Evolutionary conservation across 2,113 vertebrate species (phyloP).

Genomic region (Lophotis ruficrista): DNA sequence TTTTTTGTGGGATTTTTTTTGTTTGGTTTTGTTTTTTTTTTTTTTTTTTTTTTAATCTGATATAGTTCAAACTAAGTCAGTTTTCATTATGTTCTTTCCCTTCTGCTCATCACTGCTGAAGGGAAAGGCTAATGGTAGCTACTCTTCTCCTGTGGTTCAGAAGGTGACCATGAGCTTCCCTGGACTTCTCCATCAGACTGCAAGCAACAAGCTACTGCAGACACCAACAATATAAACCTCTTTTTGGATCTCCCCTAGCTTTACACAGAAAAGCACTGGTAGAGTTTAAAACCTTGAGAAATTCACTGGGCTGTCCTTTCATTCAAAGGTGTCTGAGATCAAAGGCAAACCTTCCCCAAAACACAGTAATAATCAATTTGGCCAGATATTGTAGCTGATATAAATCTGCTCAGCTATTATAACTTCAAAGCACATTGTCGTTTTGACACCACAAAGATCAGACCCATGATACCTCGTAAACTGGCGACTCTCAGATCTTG

Average conservation of each 20-base stretch:
- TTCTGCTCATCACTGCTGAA: not conserved
- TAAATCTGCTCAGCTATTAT: not conserved
- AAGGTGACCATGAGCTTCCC: not conserved
- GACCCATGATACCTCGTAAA: not conserved
- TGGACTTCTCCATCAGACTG: not conserved
- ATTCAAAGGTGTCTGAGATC: not conserved
- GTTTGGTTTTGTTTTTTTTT: no score
- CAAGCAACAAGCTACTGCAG: not conserved
- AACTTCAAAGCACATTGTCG: not conserved
- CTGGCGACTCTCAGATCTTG: not conserved
- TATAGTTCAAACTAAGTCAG: not conserved
- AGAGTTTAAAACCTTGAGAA: not conserved
- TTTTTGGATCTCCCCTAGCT: not conserved
- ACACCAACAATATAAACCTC: not conserved
- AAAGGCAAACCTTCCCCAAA: not conserved
- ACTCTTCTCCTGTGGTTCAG: not conserved
- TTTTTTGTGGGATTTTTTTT: not conserved
- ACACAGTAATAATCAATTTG: not conserved
- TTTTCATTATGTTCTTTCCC: not conserved
- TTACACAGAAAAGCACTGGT: not conserved
- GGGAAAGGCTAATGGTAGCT: not conserved
- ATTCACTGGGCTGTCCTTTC: not conserved
- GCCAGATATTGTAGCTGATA: not conserved
- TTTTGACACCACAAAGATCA: not conserved
- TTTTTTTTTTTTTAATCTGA: not conserved